Conservation (phyloP, 2,797 vertebrate genomes). For the Lepus townsendii region DNA sequence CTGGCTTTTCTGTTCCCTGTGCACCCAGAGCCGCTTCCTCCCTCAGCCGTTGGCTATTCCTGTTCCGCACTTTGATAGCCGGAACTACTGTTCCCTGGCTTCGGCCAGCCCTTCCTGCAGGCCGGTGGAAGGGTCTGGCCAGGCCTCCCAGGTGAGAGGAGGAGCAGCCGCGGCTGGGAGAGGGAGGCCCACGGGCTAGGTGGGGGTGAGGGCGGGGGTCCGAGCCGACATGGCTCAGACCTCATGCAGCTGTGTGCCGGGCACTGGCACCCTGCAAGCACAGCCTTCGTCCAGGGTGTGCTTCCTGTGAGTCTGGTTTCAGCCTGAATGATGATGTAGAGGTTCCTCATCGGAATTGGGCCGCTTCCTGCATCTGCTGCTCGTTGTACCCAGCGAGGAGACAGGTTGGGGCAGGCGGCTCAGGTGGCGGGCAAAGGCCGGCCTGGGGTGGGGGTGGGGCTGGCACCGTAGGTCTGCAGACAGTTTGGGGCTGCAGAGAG, state of each 20-base stretch:
- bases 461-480: neutral
- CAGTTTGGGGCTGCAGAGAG: neutral
- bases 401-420: neutral
- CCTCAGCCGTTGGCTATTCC: neutral
- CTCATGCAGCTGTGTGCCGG: neutral
- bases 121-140: neutral
- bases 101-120: neutral
- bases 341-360: conserved; percentile 12
- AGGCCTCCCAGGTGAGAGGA: neutral
- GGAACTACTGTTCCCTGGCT: neutral
- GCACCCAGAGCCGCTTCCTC: conserved; percentile 40
- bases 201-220: too few species aligned
- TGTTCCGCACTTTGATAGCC: neutral
- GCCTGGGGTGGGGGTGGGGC: neutral
- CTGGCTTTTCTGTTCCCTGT: neutral
- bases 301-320: neutral
- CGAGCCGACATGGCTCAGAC: neutral
- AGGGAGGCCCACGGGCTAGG: neutral
- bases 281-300: rapidly evolving
- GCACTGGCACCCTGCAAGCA: neutral
- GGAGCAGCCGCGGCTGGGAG: neutral
- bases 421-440: neutral
- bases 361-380: conserved; percentile 34
- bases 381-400: neutral
- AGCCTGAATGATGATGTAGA: neutral